Base-by-base conservation (phyloP, 2,797 vertebrate species). In the Rhynchotus rufescens region DNA sequence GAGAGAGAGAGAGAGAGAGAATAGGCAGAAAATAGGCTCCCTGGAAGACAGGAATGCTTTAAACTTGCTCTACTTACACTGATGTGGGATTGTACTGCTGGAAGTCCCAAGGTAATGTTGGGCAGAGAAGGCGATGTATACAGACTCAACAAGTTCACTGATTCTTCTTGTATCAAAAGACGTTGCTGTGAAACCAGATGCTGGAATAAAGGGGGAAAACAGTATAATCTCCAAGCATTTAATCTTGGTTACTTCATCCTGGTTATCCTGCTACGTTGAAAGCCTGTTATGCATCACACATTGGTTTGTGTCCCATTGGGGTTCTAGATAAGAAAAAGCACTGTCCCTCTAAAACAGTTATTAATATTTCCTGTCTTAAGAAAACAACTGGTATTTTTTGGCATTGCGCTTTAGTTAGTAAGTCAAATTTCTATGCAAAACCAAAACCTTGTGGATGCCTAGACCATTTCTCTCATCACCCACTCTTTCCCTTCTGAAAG, bases 101-200 rank as follows among this genome's bases (percentile, higher is more conserved):
- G 98, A 94, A 99, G 98, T 87, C 99, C 99, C 97, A 99, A 95
- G 69, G 98, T 99, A 96, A 99, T 99, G 93, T 99, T 99, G 92
- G 99, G 99, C 95, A 99, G 97, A 87, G 99, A 99, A 52, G 99
- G 99, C 92, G 99, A 99, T 4, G 99, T 99, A 97, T 99, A 99
- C 75, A 99, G 98, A 96, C 98, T 99, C 96, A 99, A 96, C 96
- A 99, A 98, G 68, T 99, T 99, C 97, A 99, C 95, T 15, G 99
- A 98, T 95, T 99, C 99, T 96, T 99, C 99, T 20, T 98, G 98
- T 91, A 98, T 98, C 93, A 99, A 97, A 95, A 99, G 96, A 94
- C 98, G 98, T 28, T 99, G 98, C 96, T 99, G 99, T 73, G 98
- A 98, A 96, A 98, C 98, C 98, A 99, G 98, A 84, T 98, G 98